Conservation (phyloP, 2,888 invertebrate genomes). For the Copidosoma aretas region DNA sequence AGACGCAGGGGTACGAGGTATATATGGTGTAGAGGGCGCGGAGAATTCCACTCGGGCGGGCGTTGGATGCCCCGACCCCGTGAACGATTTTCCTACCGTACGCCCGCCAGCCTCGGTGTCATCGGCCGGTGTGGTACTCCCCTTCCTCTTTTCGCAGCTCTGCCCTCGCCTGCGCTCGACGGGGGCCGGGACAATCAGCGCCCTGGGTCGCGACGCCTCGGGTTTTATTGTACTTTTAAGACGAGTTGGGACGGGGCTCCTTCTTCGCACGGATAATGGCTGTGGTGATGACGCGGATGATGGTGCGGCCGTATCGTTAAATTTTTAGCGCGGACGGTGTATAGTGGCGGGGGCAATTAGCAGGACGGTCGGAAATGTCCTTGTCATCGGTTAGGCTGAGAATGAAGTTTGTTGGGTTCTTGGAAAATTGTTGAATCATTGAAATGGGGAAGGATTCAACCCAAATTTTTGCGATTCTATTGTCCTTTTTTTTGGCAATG, state of each 20-base stretch:
- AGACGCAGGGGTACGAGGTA: background rate
- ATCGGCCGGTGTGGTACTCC: conserved; percentile 13
- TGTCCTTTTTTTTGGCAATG: too few relatives aligned
- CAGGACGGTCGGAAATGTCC: too few relatives aligned
- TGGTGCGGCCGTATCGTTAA: too few relatives aligned
- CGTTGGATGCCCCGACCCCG: background rate
- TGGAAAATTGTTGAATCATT: too few relatives aligned
- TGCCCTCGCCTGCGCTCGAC: background rate
- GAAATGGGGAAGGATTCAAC: too few relatives aligned
- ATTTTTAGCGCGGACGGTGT: too few relatives aligned
- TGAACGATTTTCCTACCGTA: conserved; percentile 29
- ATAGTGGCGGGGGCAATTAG: too few relatives aligned
- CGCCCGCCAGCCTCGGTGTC: conserved; percentile 34
- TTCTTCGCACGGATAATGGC: background rate
- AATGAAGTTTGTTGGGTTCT: too few relatives aligned
- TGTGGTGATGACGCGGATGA: too few relatives aligned
- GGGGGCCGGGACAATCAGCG: conserved; percentile 18
- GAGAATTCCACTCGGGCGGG: background rate
- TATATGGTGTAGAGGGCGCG: background rate
- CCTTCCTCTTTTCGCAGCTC: background rate
- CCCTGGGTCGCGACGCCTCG: background rate
- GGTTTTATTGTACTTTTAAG: background rate
- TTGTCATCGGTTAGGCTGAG: too few relatives aligned
- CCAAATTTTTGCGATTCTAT: too few relatives aligned
- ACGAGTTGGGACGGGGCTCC: background rate